Conservation (phyloP, 2,888 invertebrate species). For the Pachycephus smyrnensis region DNA sequence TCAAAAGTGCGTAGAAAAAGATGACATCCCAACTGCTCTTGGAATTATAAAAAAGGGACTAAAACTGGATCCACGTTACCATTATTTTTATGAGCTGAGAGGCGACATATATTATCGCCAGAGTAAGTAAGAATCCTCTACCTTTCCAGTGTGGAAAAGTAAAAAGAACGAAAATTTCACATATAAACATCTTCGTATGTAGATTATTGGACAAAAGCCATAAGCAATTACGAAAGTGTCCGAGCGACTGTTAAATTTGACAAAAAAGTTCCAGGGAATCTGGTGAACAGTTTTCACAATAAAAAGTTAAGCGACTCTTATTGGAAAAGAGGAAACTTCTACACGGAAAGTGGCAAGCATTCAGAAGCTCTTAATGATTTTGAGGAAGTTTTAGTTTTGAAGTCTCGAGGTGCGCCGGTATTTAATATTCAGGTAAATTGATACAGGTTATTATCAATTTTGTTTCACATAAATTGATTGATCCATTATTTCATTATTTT, state of each 20-base stretch:
- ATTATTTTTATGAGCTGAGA: constrained; percentile 34
- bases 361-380: constrained; percentile 39
- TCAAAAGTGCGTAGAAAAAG: constrained; percentile 9
- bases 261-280: neutral
- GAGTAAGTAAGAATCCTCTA: constrained; percentile 23
- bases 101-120: constrained; percentile 32
- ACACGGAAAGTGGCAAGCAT: constrained; percentile 20
- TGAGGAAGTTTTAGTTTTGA: constrained; percentile 36
- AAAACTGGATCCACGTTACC: constrained; percentile 29
- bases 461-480: neutral
- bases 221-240: constrained; percentile 35
- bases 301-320: constrained; percentile 30
- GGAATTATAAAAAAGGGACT: constrained; percentile 35
- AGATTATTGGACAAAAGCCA: constrained; percentile 27
- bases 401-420: neutral
- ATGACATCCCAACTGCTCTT: constrained; percentile 7
- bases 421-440: constrained; percentile 31
- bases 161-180: neutral
- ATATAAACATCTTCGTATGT: constrained; percentile 23
- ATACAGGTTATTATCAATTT: constrained; percentile 1
- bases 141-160: neutral
- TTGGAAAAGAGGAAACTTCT: constrained; percentile 28
- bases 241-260: constrained; percentile 29
- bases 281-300: constrained; percentile 20
- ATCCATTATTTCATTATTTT: neutral